Evolutionary conservation across 2,888 invertebrate species (phyloP).

Genomic region (Ceramica pisi): DNA sequence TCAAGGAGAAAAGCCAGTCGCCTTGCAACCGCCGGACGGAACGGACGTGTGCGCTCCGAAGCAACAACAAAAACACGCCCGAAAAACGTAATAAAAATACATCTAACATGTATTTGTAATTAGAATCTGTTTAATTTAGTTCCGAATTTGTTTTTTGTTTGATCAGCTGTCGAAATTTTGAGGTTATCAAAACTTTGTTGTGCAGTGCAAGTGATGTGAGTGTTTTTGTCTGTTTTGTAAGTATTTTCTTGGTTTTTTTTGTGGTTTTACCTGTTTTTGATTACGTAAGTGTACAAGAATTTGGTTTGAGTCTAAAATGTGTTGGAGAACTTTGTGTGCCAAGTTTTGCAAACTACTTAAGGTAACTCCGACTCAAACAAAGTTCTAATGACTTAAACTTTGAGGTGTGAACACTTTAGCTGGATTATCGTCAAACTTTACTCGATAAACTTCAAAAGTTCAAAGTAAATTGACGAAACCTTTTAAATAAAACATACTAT

Average conservation of each 20-base stretch:
- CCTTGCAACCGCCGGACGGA: conserved; percentile 62
- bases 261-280: conserved; percentile 50
- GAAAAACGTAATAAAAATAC: conserved; percentile 46
- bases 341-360: conserved; percentile 8
- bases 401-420: conserved; percentile 3
- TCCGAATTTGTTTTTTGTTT: conserved; percentile 64
- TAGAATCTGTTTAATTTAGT: conserved; percentile 34
- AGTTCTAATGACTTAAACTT: conserved; percentile 29
- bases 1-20: conserved; percentile 72
- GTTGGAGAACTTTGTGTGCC: conserved; percentile 9
- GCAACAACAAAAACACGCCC: conserved; percentile 41
- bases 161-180: conserved; percentile 74
- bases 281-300: conserved; percentile 58
- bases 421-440: conserved; percentile 15
- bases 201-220: conserved; percentile 57
- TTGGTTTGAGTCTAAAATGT: conserved; percentile 17
- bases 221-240: conserved; percentile 54
- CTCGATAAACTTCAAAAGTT: conserved; percentile 16
- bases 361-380: background rate
- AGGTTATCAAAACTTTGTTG: conserved; percentile 64
- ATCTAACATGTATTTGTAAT: conserved; percentile 55
- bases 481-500: background rate
- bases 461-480: background rate
- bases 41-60: conserved; percentile 62
- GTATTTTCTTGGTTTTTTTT: conserved; percentile 40